A percentile compares a stretch with the other conserved stretches of the same genome.
Evolutionary conservation across 2,113 vertebrate genomes (phyloP).

Genomic region (Onychorhynchus coronatus): DNA sequence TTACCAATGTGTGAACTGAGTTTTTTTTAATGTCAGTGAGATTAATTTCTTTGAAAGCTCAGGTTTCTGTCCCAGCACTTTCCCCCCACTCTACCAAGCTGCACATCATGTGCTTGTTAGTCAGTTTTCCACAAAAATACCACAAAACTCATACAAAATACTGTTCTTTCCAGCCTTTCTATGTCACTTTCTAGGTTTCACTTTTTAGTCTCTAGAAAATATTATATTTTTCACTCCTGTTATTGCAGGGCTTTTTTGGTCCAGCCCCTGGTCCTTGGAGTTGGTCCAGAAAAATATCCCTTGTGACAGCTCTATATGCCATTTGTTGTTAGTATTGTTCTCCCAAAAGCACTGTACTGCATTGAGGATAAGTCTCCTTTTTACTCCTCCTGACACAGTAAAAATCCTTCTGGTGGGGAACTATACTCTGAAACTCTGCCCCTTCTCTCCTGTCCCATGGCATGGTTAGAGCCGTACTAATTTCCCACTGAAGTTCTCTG

Average conservation of each 20-base stretch:
- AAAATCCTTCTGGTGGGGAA: not conserved
- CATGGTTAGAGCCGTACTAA: not conserved
- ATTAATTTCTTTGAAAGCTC: conserved; percentile 16
- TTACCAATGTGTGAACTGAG: not conserved
- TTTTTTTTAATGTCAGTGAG: not conserved
- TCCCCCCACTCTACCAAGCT: not conserved
- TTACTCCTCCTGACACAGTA: not conserved
- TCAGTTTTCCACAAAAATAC: conserved; percentile 3
- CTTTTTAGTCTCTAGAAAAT: not conserved
- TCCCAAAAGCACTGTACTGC: not conserved
- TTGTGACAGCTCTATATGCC: not conserved
- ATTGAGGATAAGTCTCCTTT: not conserved
- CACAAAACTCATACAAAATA: not conserved
- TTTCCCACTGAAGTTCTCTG: not conserved
- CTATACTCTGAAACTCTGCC: not conserved
- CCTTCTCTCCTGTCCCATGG: not conserved
- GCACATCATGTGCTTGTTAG: conserved; percentile 19
- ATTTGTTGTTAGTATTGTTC: not conserved
- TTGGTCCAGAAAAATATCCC: not conserved
- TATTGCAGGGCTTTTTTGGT: not conserved
- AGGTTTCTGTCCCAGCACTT: not conserved
- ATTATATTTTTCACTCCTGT: not conserved
- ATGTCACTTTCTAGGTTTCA: not conserved
- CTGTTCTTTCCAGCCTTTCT: not conserved
- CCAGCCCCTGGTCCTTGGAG: not conserved